A percentile compares a stretch with the other conserved stretches of the same genome.
Evolutionary conservation across 2,888 invertebrate genomes (phyloP).

Genomic region (Dryocosmus kuriphilus): DNA sequence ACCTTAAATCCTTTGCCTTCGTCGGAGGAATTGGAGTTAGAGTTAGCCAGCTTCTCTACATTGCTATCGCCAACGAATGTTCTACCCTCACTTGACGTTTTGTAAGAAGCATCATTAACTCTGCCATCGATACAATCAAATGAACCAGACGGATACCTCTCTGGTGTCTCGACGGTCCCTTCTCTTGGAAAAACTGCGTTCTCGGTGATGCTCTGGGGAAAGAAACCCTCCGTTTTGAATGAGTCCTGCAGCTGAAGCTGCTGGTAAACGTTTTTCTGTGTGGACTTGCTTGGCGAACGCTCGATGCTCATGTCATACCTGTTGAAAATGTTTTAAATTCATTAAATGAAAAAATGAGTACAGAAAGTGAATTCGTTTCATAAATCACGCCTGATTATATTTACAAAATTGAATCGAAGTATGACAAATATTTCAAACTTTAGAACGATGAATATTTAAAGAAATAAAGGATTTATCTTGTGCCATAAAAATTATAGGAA

Average conservation of each 20-base stretch:
- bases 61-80: slow-evolving; percentile 54
- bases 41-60: slow-evolving; percentile 61
- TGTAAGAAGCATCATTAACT: slow-evolving; percentile 56
- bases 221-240: slow-evolving; percentile 70
- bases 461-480: too few relatives aligned
- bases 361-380: not conserved
- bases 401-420: too few relatives aligned
- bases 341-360: not conserved
- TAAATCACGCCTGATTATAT: not conserved
- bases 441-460: too few relatives aligned
- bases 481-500: too few relatives aligned
- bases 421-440: too few relatives aligned
- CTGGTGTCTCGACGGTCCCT: slow-evolving; percentile 63
- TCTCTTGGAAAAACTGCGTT: slow-evolving; percentile 63
- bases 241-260: slow-evolving; percentile 61
- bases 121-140: slow-evolving; percentile 71
- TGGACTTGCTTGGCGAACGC: slow-evolving; percentile 51
- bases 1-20: slow-evolving; percentile 66
- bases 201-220: slow-evolving; percentile 70
- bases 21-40: slow-evolving; percentile 69
- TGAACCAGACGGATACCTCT: slow-evolving; percentile 64
- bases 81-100: slow-evolving; percentile 59
- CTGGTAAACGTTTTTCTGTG: slow-evolving; percentile 54
- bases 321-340: slow-evolving; percentile 5
- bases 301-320: slow-evolving; percentile 71